Base-by-base conservation (phyloP, 2,113 vertebrate species). In the Ictidomys tridecemlineatus region DNA sequence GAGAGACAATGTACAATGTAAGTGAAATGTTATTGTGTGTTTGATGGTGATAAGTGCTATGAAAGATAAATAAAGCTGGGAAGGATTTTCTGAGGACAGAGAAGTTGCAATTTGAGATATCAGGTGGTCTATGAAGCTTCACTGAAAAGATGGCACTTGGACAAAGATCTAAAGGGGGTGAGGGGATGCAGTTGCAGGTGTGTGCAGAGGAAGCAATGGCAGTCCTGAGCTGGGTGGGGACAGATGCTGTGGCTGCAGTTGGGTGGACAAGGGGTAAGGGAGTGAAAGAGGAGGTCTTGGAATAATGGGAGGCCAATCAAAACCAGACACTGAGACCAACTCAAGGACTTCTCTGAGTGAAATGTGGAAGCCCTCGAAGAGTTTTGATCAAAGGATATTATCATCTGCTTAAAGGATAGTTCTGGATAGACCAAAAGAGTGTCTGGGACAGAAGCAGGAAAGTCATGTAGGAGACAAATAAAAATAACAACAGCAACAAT, bases 191-290 rank as follows among this genome's bases (percentile, higher is more conserved):
- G 8, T 53, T 26, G 3, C 9, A 39, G 17, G 3, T 76, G 1
- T 58, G 32, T 39, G 30, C 42, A 69, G 48, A 76, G 34, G 17
- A 7, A 76, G 65, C 12, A 76, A 65, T 8, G 89, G 24, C 2
- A 14, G 3, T 8, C 10, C 51, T 8, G 42, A 87, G n/a, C 61
- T 87, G 53, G 39, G 42, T 87, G 53, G 39, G 42, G 10, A 34
- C 26, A 32, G 48, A 26, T 16, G 8, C 3, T 7, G n/a, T 42
- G 26, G 11, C 79, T 58, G 4, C 42, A 73, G 28, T 51, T 32
- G 65, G 1, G 18, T 3, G 3, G 14, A 24, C 13, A 28, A 56
- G 30, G 0, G 5, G 3, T 12, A 3, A 45, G 78, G n/a, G 10
- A 14, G 42, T 10, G 18, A 45, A 24, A 42, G 8, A 16, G 8